phyloP scores from a whole-genome alignment of 2,888 invertebrate genomes.

The Chalcosyrphus nemorum region DNA sequence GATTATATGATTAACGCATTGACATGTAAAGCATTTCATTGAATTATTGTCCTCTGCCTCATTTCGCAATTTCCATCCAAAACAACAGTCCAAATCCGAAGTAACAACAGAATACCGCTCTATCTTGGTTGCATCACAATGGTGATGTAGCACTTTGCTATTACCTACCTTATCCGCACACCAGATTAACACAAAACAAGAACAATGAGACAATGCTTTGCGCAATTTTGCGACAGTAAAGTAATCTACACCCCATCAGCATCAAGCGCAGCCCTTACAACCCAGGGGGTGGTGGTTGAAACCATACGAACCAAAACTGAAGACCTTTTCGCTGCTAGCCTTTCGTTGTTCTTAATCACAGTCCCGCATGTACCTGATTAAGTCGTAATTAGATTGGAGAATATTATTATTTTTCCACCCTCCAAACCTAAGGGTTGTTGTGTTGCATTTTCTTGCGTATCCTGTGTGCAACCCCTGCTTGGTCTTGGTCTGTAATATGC shows the following conservation, averaged over 20 bases:
- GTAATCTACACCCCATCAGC: conserved; percentile 66
- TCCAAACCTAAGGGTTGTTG: conserved; percentile 38
- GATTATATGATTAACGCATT: conserved; percentile 83
- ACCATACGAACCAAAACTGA: not conserved
- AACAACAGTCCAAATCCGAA: conserved; percentile 36
- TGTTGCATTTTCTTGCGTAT: conserved; percentile 60
- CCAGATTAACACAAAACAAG: conserved; percentile 68
- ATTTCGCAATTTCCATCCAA: conserved; percentile 66
- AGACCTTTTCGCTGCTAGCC: conserved; percentile 56
- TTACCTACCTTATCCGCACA: conserved; percentile 64
- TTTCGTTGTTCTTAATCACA: conserved; percentile 74
- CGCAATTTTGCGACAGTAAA: conserved; percentile 71
- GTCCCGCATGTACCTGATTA: conserved; percentile 81
- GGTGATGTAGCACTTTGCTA: conserved; percentile 41
- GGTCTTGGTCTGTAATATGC: not conserved
- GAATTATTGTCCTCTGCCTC: conserved; percentile 77
- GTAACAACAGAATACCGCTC: conserved; percentile 29
- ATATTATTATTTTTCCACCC: conserved; percentile 76
- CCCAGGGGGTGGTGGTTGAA: conserved; percentile 20
- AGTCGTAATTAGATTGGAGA: conserved; percentile 82
- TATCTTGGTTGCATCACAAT: conserved; percentile 54
- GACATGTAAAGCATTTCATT: conserved; percentile 83
- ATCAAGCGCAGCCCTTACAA: not conserved
- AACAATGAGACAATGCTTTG: conserved; percentile 68
- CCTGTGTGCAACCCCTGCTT: conserved; percentile 16